phyloP scores from a whole-genome alignment of 37 sponge, comb jelly and placozoan species.

The Halisarca cf. caerulea region DNA sequence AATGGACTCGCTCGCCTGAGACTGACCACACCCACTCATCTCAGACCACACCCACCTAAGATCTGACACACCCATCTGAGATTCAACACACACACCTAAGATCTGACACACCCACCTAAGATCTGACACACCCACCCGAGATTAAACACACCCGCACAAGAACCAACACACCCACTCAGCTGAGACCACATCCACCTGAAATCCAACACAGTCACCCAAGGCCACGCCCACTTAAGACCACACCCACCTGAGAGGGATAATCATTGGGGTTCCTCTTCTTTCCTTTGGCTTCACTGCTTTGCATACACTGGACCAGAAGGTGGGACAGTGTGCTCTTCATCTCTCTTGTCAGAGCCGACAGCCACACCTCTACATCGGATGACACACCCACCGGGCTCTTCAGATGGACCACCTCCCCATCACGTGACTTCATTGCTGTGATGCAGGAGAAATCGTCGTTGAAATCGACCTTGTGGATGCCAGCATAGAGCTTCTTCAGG shows the following conservation, averaged over 20 bases:
- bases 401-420: slow-evolving; percentile 90
- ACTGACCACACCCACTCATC: too few relatives aligned
- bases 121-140: too few relatives aligned
- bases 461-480: slow-evolving; percentile 92
- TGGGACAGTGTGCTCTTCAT: slow-evolving; percentile 88
- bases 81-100: too few relatives aligned
- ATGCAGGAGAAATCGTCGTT: slow-evolving; percentile 44
- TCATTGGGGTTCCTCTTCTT: slow-evolving; percentile 61
- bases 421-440: slow-evolving; percentile 84
- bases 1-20: too few relatives aligned
- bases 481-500: slow-evolving; percentile 99
- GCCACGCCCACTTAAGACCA: too few relatives aligned
- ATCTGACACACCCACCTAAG: too few relatives aligned
- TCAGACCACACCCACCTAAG: too few relatives aligned
- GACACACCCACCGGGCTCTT: slow-evolving; percentile 62
- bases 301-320: slow-evolving; percentile 73
- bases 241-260: slow-evolving; percentile 88
- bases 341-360: slow-evolving; percentile 76
- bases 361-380: slow-evolving; percentile 90
- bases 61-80: too few relatives aligned
- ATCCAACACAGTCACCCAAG: too few relatives aligned
- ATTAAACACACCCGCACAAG: too few relatives aligned
- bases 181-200: too few relatives aligned
- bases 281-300: slow-evolving; percentile 28
- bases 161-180: too few relatives aligned